Evolutionary conservation across 2,888 invertebrate genomes (phyloP), one percentile per base, ranked within the genome.

Genomic region (Drosophila paracracens): DNA sequence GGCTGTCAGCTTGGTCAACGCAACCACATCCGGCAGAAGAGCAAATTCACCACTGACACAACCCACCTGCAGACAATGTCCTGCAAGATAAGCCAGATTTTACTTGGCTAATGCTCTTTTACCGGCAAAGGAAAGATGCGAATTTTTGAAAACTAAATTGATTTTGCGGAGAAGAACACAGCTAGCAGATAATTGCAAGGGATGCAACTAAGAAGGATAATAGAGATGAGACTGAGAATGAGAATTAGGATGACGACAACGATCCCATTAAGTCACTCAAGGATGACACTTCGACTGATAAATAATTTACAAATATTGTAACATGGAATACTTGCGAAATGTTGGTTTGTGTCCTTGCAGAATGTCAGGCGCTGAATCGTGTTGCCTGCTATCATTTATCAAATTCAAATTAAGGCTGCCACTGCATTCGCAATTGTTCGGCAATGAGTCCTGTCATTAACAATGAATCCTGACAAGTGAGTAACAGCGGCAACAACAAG

Each of bases 341-440:
- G 18, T 21, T 63, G 38, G 50, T 31, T 59, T 11, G n/a, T 57
- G 54, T 36, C 53, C 56, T 51, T 43, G 29, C 25, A 2, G 43
- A 21, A 21, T 43, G 21, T 21, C 21, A 11, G 21, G 21, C 43
- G 0, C 10, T 4, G 43, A 43, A 6, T 21, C 21, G 29, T 4
- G 40, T 59, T 61, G 64, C 40, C 74, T 74, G 81, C 75, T 78
- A 86, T 91, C 89, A 90, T 91, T 90, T 91, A 91, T 91, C 91
- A 91, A 91, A 91, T 91, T 89, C 82, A 91, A 91, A 91, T 91
- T 90, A 91, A 91, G 70, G 73, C 74, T 63, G 80, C 65, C 62
- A 66, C 43, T 63, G 61, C 72, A 62, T 40, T 71, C 63, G 68
- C 76, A 53, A 72, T 81, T 79, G 80, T 79, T 79, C 73, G 72